Percentiles rank a stretch among this genome's conserved stretches.
phyloP scores from a whole-genome alignment of 2,797 vertebrate genomes.

The Pangasius larnaudii region DNA sequence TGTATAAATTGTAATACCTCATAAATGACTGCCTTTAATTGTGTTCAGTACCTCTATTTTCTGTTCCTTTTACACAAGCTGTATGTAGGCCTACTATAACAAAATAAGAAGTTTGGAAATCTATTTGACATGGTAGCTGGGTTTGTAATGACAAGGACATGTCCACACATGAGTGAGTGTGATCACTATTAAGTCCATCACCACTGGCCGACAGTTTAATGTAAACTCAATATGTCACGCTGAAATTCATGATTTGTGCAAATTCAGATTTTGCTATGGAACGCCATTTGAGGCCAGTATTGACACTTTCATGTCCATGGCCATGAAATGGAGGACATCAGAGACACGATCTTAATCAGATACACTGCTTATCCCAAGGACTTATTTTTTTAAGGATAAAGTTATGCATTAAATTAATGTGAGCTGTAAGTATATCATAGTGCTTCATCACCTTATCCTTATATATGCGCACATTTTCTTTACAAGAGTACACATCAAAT shows the following conservation, averaged over 20 bases:
- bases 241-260: neutral
- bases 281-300: neutral
- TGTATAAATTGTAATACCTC: neutral
- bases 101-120: neutral
- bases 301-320: neutral
- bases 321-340: neutral
- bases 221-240: neutral
- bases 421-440: neutral
- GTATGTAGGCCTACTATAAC: neutral
- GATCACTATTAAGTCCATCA: neutral
- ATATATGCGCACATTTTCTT: neutral
- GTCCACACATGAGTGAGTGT: neutral
- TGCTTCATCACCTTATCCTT: neutral
- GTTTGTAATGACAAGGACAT: neutral
- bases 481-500: neutral
- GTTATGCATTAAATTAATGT: neutral
- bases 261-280: neutral
- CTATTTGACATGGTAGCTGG: neutral
- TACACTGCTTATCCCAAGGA: neutral
- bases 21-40: neutral
- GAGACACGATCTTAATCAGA: neutral
- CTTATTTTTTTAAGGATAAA: neutral
- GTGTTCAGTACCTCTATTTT: neutral
- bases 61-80: neutral
- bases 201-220: neutral